These are phyloP conservation scores for Eptesicus fuscus DNA, from an alignment of 2,113 vertebrate species.

Conservation along the genomic window DNA sequence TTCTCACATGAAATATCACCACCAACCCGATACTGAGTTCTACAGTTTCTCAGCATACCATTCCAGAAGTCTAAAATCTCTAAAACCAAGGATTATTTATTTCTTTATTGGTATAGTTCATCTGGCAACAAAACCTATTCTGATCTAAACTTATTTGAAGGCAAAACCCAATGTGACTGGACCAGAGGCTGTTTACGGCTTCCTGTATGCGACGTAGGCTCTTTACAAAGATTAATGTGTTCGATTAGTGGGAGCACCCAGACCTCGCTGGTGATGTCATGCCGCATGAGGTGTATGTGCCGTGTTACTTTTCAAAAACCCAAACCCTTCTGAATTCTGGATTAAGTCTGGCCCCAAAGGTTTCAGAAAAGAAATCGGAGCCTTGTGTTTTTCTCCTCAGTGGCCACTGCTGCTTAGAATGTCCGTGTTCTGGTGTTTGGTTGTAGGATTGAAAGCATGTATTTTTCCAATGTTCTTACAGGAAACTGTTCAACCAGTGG, in stretches of 20 bases:
- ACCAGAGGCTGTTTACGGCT: neutral
- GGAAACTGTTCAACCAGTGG: neutral
- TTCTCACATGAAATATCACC: neutral
- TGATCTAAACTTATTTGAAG: neutral
- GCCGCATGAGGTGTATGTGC: accelerated
- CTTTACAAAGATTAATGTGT: neutral
- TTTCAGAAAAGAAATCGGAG: neutral
- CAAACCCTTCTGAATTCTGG: neutral
- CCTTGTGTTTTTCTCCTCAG: neutral
- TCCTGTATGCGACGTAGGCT: neutral
- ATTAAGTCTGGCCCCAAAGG: neutral
- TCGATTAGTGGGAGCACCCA: no score
- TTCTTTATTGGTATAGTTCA: neutral
- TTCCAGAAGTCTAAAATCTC: neutral
- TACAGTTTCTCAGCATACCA: neutral
- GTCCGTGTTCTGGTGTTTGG: neutral
- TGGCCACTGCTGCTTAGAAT: neutral
- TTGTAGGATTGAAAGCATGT: neutral
- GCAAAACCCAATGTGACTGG: neutral
- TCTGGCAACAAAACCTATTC: neutral
- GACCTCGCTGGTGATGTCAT: no score
- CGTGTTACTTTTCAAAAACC: neutral
- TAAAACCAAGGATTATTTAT: neutral
- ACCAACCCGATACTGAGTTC: neutral
- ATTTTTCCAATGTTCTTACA: neutral